Percentiles rank a stretch among this genome's conserved stretches.
Evolutionary conservation across 2,888 invertebrate species (phyloP).

Genomic region (Pinctada fucata): DNA sequence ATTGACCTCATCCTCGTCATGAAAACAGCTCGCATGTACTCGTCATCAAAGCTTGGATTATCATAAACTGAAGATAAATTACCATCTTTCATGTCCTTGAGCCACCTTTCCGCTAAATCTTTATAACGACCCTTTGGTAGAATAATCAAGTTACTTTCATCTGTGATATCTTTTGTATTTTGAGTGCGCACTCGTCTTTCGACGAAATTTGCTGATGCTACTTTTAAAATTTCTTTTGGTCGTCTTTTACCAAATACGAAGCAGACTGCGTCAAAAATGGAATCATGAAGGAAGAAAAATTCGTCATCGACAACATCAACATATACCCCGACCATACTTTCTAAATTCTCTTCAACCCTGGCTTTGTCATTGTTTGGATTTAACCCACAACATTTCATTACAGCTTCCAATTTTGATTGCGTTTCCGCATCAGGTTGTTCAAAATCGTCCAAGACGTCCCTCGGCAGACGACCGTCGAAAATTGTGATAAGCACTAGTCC

Average conservation of each 20-base stretch:
- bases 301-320: conserved; percentile 33
- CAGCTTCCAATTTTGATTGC: conserved; percentile 14
- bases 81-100: conserved; percentile 33
- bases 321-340: conserved; percentile 38
- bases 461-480: conserved; percentile 35
- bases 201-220: conserved; percentile 40
- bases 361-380: conserved; percentile 19
- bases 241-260: conserved; percentile 41
- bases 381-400: conserved; percentile 39
- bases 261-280: conserved; percentile 43
- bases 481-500: conserved; percentile 37
- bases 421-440: conserved; percentile 7
- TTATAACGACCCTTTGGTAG: conserved; percentile 26
- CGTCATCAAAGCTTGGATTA: conserved; percentile 39
- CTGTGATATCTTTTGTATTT: neutral
- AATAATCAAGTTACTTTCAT: conserved; percentile 32
- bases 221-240: conserved; percentile 34
- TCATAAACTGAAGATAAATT: conserved; percentile 33
- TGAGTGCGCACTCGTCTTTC: conserved; percentile 31
- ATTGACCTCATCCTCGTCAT: conserved; percentile 21
- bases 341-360: conserved; percentile 24
- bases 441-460: conserved; percentile 33
- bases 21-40: conserved; percentile 13
- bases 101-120: conserved; percentile 32
- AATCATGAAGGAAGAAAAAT: conserved; percentile 40